Evolutionary conservation across 2,113 vertebrate species (phyloP), one percentile per base, ranked within the genome.

Genomic region (Sus scrofa): DNA sequence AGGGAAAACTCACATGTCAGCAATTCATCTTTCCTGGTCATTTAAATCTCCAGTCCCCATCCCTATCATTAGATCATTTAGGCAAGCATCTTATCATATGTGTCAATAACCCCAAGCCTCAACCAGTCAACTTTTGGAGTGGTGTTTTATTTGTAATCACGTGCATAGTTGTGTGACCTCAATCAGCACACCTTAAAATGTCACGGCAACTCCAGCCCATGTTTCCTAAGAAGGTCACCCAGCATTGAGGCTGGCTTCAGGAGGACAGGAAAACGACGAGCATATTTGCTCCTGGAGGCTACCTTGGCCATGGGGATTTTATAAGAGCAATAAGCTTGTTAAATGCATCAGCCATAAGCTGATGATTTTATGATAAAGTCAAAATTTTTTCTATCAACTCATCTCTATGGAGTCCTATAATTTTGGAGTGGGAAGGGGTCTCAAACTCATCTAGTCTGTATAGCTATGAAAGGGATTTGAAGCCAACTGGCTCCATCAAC

Each of bases 291-390:
- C 26, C 54, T 44, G 75, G 68, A 2, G 4, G 2, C 27, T 39
- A 0, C 62, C 58, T 70, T 62, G 54, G 58, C 54, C 85, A 60
- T 12, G 14, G 19, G 32, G 63, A 39, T 54, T 27, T 34, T 86
- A 19, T 73, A 68, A 93, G 60, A 70, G 37, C 20, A 63, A 1
- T 20, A 24, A 22, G 3, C 30, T 58, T 56, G 8, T 67, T 68
- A 65, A 56, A 8, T 50, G 32, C 27, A 8, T 65, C 56, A 15
- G 9, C 44, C 22, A 6, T 58, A 78, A 70, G 58, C 70, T 90
- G 67, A 62, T 89, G 58, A 75, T 63, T 91, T 83, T 84, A 78
- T 84, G 71, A 82, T 89, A 89, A 94, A 86, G 58, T 26, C 39
- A 56, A 11, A 44, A 32, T 1, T 50, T 30, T 62, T 65, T 62